Conservation (phyloP, 1,140 invertebrate species). For the Rhagoletis zephyria region DNA sequence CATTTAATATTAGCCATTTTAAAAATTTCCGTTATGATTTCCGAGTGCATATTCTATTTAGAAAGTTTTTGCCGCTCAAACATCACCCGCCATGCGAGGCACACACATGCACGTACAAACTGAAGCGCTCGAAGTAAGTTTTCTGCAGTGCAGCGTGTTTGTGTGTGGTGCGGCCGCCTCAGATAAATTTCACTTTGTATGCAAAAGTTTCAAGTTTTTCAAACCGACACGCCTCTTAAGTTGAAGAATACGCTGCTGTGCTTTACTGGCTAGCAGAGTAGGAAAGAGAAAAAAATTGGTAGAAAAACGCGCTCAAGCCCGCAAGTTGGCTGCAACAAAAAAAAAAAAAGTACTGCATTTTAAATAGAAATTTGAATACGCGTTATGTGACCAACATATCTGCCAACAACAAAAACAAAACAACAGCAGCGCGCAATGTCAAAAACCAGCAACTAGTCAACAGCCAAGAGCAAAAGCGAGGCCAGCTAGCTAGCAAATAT, state of each 20-base stretch:
- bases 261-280: neutral
- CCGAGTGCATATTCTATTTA: conserved; percentile 56
- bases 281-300: neutral
- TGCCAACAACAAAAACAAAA: neutral
- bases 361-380: conserved; percentile 50
- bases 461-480: neutral
- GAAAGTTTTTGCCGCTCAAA: conserved; percentile 31
- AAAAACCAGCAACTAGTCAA: neutral
- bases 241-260: neutral
- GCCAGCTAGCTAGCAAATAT: neutral
- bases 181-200: conserved; percentile 54
- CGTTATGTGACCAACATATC: conserved; percentile 32
- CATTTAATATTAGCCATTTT: conserved; percentile 58
- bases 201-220: conserved; percentile 47
- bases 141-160: neutral
- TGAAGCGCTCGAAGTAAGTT: neutral
- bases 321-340: neutral
- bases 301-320: neutral
- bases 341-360: neutral
- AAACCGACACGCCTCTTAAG: conserved; percentile 20
- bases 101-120: neutral
- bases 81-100: neutral
- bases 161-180: neutral
- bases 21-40: conserved; percentile 66
- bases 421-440: neutral